These are phyloP conservation scores for Chrysocyon brachyurus DNA, from an alignment of 2,797 vertebrate genomes.

Conservation along the genomic window DNA sequence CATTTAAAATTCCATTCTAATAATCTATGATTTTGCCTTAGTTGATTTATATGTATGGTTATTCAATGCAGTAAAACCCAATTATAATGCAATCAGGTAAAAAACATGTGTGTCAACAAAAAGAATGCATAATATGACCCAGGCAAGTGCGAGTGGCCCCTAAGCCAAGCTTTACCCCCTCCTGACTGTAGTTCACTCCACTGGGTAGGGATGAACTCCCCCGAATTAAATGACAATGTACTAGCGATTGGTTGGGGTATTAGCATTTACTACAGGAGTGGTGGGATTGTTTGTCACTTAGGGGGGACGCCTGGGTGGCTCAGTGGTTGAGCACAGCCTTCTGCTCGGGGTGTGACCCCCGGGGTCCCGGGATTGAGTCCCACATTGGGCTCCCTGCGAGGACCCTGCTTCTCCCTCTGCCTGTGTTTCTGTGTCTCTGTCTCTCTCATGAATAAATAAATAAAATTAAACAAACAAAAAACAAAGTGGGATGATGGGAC, in stretches of 20 bases:
- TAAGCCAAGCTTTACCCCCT: background rate
- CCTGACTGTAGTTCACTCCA: too few species aligned
- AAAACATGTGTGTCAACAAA: background rate
- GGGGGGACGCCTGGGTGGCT: too few species aligned
- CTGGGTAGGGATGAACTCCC: rapidly evolving
- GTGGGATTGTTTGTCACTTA: background rate
- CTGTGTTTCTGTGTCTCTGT: too few species aligned
- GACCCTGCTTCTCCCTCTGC: too few species aligned
- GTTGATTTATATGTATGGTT: background rate
- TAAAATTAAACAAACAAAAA: too few species aligned
- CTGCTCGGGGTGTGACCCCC: too few species aligned
- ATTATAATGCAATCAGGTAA: background rate
- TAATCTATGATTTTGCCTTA: background rate
- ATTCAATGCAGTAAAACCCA: background rate
- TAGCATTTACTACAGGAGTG: background rate
- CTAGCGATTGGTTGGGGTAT: rapidly evolving
- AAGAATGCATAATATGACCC: background rate
- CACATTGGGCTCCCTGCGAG: too few species aligned
- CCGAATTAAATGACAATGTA: too few species aligned
- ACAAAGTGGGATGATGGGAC: rapidly evolving
- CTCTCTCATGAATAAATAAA: too few species aligned
- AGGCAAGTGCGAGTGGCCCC: background rate
- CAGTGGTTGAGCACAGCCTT: too few species aligned
- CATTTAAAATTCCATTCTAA: background rate
- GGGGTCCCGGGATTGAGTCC: too few species aligned